phyloP scores from a whole-genome alignment of 2,113 vertebrate genomes.

The Crotalus horridus region DNA sequence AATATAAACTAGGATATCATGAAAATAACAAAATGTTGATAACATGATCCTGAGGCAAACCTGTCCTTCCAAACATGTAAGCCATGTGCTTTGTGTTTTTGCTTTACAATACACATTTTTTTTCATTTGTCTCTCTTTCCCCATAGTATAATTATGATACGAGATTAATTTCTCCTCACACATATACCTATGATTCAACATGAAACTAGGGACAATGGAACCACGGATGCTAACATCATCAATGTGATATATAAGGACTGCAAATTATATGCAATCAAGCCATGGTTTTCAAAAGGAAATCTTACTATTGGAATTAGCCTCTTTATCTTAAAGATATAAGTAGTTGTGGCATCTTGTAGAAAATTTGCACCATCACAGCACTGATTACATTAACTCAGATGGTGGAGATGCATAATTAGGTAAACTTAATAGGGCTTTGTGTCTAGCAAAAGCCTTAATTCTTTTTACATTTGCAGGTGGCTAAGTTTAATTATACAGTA shows the following conservation, averaged over 20 bases:
- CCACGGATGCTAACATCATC: neutral
- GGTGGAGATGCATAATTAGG: neutral
- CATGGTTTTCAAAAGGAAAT: neutral
- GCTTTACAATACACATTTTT: neutral
- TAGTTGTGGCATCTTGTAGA: neutral
- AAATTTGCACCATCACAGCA: neutral
- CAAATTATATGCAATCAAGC: neutral
- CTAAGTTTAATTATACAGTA: constrained; percentile 1
- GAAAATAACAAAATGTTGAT: neutral
- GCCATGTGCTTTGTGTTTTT: neutral
- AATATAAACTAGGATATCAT: neutral
- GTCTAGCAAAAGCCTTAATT: neutral
- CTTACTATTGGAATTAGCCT: neutral
- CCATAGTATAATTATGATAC: neutral
- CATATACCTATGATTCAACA: neutral
- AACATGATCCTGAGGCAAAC: neutral
- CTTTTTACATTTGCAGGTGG: neutral
- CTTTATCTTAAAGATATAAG: neutral
- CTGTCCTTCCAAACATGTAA: neutral
- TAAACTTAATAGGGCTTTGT: neutral
- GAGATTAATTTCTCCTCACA: neutral
- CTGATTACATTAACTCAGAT: neutral
- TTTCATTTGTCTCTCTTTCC: neutral
- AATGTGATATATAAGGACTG: neutral
- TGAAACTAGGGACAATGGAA: neutral